These are phyloP conservation scores for Macrobrachium nipponense DNA, from an alignment of 1,140 invertebrate species.

Conservation along the genomic window DNA sequence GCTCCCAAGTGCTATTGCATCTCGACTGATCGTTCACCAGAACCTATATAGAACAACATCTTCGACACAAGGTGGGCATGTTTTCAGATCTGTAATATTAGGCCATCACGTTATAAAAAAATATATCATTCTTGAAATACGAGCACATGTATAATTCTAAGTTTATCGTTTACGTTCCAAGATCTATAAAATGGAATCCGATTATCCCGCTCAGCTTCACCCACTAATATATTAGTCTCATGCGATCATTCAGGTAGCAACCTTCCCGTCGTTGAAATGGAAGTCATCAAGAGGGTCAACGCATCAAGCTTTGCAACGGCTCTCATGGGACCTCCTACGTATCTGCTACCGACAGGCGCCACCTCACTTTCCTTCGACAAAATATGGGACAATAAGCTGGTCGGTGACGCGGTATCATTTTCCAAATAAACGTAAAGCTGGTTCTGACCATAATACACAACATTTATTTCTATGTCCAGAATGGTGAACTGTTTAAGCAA, in stretches of 20 bases:
- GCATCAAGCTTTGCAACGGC: not conserved
- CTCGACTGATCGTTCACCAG: constrained; percentile 26
- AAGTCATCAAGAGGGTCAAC: constrained; percentile 28
- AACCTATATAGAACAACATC: constrained; percentile 37
- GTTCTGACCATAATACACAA: not conserved
- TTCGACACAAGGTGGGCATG: constrained; percentile 35
- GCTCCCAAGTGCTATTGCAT: constrained; percentile 32
- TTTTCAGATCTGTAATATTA: too few relatives aligned
- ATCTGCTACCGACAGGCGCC: constrained; percentile 32
- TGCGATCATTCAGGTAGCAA: not conserved
- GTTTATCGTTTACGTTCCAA: not conserved
- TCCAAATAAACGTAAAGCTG: not conserved
- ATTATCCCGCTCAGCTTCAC: not conserved
- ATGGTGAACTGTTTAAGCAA: not conserved
- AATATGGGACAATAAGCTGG: constrained; percentile 48
- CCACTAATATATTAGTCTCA: not conserved
- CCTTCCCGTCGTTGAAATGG: constrained; percentile 7
- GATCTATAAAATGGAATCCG: not conserved
- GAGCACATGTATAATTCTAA: too few relatives aligned
- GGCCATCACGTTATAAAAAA: too few relatives aligned
- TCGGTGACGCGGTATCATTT: not conserved
- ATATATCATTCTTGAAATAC: too few relatives aligned
- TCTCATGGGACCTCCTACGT: constrained; percentile 18
- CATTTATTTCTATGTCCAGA: not conserved
- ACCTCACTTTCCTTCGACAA: constrained; percentile 32